Percentiles rank a stretch among this genome's conserved stretches.
Evolutionary conservation across 2,888 invertebrate genomes (phyloP).

Genomic region (Drosophila niveifrons): DNA sequence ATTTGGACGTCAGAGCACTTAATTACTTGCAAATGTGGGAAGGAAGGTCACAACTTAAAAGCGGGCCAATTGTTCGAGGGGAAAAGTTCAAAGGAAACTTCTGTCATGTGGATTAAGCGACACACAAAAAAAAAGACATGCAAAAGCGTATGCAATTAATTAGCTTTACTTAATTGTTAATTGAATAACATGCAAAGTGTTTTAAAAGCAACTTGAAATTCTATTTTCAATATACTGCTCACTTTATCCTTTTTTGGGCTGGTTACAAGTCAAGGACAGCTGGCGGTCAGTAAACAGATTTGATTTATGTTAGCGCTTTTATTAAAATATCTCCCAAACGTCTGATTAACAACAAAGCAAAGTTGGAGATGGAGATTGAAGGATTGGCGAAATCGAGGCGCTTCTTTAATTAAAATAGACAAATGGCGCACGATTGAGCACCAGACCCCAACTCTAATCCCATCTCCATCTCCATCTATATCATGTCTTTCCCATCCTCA

Average conservation of each 20-base stretch:
- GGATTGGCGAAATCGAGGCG: conserved; percentile 20
- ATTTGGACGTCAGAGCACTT: conserved; percentile 69
- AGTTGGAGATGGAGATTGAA: conserved; percentile 21
- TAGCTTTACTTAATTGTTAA: conserved; percentile 22
- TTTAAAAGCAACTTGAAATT: background rate
- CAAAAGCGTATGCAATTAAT: conserved; percentile 10
- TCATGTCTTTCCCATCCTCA: background rate
- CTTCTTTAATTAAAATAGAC: conserved; percentile 77
- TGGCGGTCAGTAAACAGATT: conserved; percentile 67
- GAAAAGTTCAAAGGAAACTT: conserved; percentile 34
- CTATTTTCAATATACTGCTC: background rate
- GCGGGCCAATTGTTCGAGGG: conserved; percentile 27
- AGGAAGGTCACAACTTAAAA: conserved; percentile 47
- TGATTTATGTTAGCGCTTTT: conserved; percentile 73
- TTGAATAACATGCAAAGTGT: conserved; percentile 3
- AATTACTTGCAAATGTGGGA: conserved; percentile 73
- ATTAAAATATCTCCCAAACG: conserved; percentile 61
- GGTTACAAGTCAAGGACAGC: conserved; percentile 58
- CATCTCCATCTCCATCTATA: background rate
- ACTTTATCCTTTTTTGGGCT: conserved; percentile 31
- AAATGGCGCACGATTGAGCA: conserved; percentile 78
- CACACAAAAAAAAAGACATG: too few species aligned
- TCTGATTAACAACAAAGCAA: conserved; percentile 64
- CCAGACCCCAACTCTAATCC: conserved; percentile 17
- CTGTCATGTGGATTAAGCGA: background rate